Evolutionary conservation across 2,113 vertebrate genomes (phyloP).

Genomic region (cattle (Bos taurus)): DNA sequence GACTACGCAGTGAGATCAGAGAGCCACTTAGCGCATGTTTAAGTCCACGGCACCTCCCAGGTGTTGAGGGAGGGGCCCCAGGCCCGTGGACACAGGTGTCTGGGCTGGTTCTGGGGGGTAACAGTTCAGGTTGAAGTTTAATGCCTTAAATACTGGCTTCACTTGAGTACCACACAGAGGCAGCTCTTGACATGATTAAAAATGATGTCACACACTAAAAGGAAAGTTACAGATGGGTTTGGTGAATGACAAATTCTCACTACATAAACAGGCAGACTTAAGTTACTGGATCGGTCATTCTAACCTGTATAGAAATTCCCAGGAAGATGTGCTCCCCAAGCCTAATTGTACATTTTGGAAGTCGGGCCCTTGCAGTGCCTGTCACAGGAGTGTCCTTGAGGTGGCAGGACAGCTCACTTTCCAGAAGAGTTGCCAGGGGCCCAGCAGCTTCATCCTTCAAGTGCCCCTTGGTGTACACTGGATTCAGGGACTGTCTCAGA

Average conservation of each 20-base stretch:
- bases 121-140: neutral
- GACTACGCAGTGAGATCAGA: neutral
- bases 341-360: neutral
- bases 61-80: neutral
- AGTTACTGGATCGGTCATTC: rapidly evolving
- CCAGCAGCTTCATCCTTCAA: neutral
- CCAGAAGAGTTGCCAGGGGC: neutral
- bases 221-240: neutral
- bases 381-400: neutral
- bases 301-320: neutral
- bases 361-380: neutral
- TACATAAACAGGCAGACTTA: neutral
- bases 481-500: rapidly evolving
- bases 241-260: neutral
- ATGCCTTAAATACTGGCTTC: neutral
- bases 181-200: conserved; percentile 56
- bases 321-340: rapidly evolving
- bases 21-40: neutral
- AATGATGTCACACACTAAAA: neutral
- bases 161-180: conserved; percentile 58
- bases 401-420: neutral
- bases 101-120: neutral
- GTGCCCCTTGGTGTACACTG: rapidly evolving
- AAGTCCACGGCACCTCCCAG: neutral
- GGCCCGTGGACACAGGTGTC: neutral